These are phyloP conservation scores for Nemoura dubitans DNA, from an alignment of 2,888 invertebrate genomes.

Conservation along the genomic window DNA sequence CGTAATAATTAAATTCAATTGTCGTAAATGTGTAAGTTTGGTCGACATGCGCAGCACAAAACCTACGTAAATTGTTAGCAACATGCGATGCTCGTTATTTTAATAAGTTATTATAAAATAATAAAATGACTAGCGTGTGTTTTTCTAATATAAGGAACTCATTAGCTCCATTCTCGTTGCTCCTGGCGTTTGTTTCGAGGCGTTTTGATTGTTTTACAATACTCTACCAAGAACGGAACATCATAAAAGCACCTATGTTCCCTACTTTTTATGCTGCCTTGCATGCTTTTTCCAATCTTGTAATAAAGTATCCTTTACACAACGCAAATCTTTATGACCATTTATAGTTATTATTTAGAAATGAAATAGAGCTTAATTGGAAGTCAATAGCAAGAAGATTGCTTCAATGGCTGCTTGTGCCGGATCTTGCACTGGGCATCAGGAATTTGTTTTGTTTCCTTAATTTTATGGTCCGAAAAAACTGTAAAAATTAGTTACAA, in stretches of 20 bases:
- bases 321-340: slow-evolving; percentile 15
- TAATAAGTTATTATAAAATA: slow-evolving; percentile 39
- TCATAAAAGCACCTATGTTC: slow-evolving; percentile 39
- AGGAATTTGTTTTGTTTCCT: not conserved
- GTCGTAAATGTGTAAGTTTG: slow-evolving; percentile 23
- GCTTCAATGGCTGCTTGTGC: not conserved
- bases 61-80: slow-evolving; percentile 27
- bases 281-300: slow-evolving; percentile 40
- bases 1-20: not conserved
- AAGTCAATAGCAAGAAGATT: not conserved
- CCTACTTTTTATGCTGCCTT: slow-evolving; percentile 27
- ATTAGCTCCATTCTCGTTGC: slow-evolving; percentile 40
- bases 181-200: slow-evolving; percentile 45
- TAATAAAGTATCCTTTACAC: slow-evolving; percentile 34
- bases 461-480: not conserved
- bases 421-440: not conserved
- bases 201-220: slow-evolving; percentile 47
- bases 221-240: slow-evolving; percentile 45
- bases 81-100: slow-evolving; percentile 39
- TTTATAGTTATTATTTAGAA: slow-evolving; percentile 29
- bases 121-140: slow-evolving; percentile 32
- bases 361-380: slow-evolving; percentile 22
- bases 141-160: slow-evolving; percentile 38
- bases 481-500: not conserved
- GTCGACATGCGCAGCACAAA: slow-evolving; percentile 1